These are phyloP conservation scores for Neria commutata DNA, from an alignment of 2,888 invertebrate species.

Conservation along the genomic window DNA sequence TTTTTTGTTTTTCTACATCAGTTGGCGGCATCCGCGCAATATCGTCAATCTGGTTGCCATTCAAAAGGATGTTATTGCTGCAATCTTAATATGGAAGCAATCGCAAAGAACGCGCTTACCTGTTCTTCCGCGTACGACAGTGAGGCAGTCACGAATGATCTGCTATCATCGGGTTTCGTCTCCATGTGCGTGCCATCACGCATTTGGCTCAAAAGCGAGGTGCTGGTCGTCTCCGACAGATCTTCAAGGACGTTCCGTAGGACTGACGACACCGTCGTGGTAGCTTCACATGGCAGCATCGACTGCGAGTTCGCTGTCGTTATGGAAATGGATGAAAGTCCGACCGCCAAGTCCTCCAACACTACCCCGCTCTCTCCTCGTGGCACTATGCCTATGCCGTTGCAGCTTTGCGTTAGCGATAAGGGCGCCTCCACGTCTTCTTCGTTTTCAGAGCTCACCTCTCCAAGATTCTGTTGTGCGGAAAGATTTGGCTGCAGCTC, in stretches of 20 bases:
- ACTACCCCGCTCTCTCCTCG: constrained; percentile 1
- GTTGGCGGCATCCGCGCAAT: neutral
- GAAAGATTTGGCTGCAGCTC: neutral
- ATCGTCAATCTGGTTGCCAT: constrained; percentile 4
- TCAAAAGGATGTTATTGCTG: too few relatives aligned
- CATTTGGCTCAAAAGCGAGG: constrained; percentile 34
- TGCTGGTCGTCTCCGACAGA: constrained; percentile 44
- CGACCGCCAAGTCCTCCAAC: constrained; percentile 53
- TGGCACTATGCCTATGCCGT: neutral
- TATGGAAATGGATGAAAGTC: constrained; percentile 59
- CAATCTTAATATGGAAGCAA: neutral
- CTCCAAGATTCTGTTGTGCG: too few relatives aligned
- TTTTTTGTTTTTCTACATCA: neutral
- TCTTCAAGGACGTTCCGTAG: constrained; percentile 47
- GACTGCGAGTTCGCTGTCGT: constrained; percentile 47
- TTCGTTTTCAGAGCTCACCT: too few relatives aligned
- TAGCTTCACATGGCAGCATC: constrained; percentile 44
- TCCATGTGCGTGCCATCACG: constrained; percentile 18
- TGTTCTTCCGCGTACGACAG: neutral
- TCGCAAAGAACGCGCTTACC: neutral
- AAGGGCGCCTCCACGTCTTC: neutral
- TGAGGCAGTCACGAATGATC: neutral
- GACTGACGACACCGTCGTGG: constrained; percentile 47
- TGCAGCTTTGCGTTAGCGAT: neutral
- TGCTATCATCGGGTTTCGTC: neutral